Conservation (phyloP, 30 jellyfish, hydroid and myxozoan genomes). For the Euphysa ruthae region DNA sequence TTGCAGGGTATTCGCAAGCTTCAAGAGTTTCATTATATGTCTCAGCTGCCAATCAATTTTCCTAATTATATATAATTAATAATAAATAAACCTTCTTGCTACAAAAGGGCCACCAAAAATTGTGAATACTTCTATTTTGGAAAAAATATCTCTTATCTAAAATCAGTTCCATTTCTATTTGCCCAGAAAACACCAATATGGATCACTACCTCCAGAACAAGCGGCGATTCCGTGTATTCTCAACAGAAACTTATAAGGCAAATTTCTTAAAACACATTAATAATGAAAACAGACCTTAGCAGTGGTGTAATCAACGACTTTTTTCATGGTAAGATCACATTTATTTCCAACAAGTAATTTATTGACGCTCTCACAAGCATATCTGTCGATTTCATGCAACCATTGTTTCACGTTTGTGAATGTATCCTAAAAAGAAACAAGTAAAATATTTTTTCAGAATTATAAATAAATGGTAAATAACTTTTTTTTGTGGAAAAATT, state of each 20-base stretch:
- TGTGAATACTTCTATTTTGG: too few relatives aligned
- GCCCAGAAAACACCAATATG: too few relatives aligned
- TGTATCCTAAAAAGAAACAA: slow-evolving; percentile 65
- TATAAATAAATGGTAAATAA: neutral
- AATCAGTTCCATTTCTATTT: too few relatives aligned
- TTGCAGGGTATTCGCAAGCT: too few relatives aligned
- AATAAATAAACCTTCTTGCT: too few relatives aligned
- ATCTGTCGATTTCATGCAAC: slow-evolving; percentile 95
- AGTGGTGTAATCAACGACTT: slow-evolving; percentile 93
- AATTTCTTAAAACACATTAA: neutral
- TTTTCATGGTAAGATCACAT: slow-evolving; percentile 90
- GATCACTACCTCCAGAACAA: too few relatives aligned
- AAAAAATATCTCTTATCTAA: too few relatives aligned
- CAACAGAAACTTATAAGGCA: neutral
- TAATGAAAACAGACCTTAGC: slow-evolving; percentile 54
- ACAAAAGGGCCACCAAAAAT: too few relatives aligned
- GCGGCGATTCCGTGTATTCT: too few relatives aligned
- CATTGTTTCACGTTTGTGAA: slow-evolving; percentile 95
- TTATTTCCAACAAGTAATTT: slow-evolving; percentile 95
- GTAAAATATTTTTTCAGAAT: neutral
- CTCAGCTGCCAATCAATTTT: too few relatives aligned
- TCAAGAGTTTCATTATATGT: too few relatives aligned
- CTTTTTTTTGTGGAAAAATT: neutral
- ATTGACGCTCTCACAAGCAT: slow-evolving; percentile 98
- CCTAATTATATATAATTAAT: too few relatives aligned